Conservation (phyloP, 2,797 vertebrate species). For the Melanotaenia pygmaea region DNA sequence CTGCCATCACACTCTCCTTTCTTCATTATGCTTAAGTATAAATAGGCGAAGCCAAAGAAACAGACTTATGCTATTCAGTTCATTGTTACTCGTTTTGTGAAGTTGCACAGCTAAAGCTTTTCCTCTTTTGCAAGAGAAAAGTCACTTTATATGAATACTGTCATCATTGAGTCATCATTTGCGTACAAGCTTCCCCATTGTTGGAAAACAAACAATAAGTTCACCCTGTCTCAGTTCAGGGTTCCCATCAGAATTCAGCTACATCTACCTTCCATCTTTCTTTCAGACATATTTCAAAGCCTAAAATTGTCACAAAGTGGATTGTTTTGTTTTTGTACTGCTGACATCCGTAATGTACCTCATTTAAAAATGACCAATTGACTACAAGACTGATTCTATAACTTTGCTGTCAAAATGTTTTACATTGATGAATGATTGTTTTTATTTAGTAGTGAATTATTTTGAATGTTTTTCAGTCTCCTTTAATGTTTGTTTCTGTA, state of each 20-base stretch:
- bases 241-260: slow-evolving; percentile 10
- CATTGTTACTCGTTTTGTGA: slow-evolving; percentile 1
- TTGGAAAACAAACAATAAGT: not conserved
- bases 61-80: not conserved
- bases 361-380: slow-evolving; percentile 37
- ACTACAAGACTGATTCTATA: slow-evolving; percentile 34
- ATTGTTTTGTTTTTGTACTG: not conserved
- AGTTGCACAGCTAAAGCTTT: slow-evolving; percentile 12
- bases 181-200: not conserved
- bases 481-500: slow-evolving; percentile 28
- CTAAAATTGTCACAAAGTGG: not conserved
- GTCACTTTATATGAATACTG: slow-evolving; percentile 11
- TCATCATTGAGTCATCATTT: not conserved
- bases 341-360: slow-evolving; percentile 39
- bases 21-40: not conserved
- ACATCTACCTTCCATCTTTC: not conserved
- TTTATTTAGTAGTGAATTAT: slow-evolving; percentile 14
- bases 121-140: slow-evolving; percentile 4
- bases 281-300: not conserved
- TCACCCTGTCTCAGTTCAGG: slow-evolving; percentile 5
- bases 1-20: not conserved
- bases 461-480: slow-evolving; percentile 17
- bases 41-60: slow-evolving; percentile 15
- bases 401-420: slow-evolving; percentile 33
- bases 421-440: slow-evolving; percentile 19